Evolutionary conservation across 2,113 vertebrate genomes (phyloP).

Genomic region (Crotalus helleri): DNA sequence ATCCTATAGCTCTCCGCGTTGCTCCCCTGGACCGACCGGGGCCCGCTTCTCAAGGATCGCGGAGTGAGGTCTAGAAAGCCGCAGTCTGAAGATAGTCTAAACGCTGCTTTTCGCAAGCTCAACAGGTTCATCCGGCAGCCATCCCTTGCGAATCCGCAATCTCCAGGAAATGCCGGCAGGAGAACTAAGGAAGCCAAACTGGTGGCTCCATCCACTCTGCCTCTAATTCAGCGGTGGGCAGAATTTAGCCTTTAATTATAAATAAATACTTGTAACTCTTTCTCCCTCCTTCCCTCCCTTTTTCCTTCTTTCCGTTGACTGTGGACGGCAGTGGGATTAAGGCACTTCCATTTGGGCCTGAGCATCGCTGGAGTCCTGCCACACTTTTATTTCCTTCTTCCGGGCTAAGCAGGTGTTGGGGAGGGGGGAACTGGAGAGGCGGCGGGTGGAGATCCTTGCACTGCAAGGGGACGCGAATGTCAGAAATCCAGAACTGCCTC

Average conservation of each 20-base stretch:
- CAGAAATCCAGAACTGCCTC: slow-evolving; percentile 36
- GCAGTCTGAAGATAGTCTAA: background rate
- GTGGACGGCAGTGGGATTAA: background rate
- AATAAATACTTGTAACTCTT: background rate
- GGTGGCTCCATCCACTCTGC: background rate
- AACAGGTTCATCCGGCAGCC: background rate
- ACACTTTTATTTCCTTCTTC: background rate
- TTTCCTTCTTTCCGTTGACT: background rate
- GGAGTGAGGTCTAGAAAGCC: background rate
- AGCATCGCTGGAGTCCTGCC: background rate
- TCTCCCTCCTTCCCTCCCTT: background rate
- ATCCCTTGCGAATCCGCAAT: background rate
- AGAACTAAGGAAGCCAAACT: background rate
- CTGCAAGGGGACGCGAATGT: slow-evolving; percentile 37
- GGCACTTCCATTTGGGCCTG: background rate
- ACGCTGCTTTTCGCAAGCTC: background rate
- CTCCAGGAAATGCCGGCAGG: background rate
- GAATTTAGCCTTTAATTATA: background rate
- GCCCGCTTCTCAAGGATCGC: background rate
- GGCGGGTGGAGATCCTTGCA: slow-evolving; percentile 32
- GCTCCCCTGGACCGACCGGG: background rate
- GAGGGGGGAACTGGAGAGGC: background rate
- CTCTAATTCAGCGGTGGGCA: background rate
- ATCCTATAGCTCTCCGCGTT: background rate
- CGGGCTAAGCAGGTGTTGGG: slow-evolving; percentile 5